Base-by-base conservation (phyloP, 2,797 vertebrate genomes). In the Hyperoplus lanceolatus region DNA sequence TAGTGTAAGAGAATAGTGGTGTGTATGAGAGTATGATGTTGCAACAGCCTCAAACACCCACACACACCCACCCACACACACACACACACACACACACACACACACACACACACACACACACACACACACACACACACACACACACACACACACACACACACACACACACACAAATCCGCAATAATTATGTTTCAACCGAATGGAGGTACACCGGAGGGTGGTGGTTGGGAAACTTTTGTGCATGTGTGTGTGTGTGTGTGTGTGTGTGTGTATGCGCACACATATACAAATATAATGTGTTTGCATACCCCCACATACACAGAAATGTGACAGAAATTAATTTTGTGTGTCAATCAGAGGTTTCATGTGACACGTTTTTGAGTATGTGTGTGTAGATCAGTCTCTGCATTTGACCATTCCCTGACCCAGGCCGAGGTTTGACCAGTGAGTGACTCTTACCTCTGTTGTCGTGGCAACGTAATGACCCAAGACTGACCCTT, bases 401-500 rank as follows among this genome's bases (percentile, higher is more conserved):
- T 73, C 64, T 45, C 41, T 71, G 70, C 5, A 80, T 88, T 75
- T 86, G 89, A 90, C 86, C 91, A 14, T 21, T 64, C 41, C 5
- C 51, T 90, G 82, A 92, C 87, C 89, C 43, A 13, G 46, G 46
- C 42, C 3, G 13, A 73, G 60, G 46, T 56, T 67, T 90, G 82
- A 89, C 85, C 77, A 18, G 69, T n/a, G 55, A 55, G 46, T 90
- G 84, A 90, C 89, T 80, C 72, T 69, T 68, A 36, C 53, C 76
- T 77, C 78, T 38, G 81, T 92, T 85, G 63, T 83, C 56, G 9
- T 55, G 76, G 82, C 43, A 73, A 93, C 71, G 8, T 5, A 6
- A 8, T 8, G 12, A 85, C 87, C 88, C 66, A 77, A 90, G 81
- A 90, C 87, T 87, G 80, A 93, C 86, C 88, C 76, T 67, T 61